Percentiles rank a stretch among this genome's conserved stretches.
Conservation (phyloP, 2,888 invertebrate species). For the Drosophila niveifrons region DNA sequence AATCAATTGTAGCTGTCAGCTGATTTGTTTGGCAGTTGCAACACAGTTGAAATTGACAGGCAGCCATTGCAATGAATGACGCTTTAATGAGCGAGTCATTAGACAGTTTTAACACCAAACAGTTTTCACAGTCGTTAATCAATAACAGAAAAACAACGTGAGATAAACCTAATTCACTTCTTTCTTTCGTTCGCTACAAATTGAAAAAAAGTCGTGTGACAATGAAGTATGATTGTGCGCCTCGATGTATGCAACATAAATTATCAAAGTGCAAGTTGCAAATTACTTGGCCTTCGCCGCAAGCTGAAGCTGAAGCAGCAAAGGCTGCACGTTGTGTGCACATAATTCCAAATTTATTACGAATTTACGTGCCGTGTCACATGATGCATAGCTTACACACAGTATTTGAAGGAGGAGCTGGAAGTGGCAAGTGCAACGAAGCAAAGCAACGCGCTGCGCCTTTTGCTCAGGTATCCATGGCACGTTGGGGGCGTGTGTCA, state of each 20-base stretch:
- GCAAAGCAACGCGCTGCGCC: constrained; percentile 1
- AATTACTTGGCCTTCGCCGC: constrained; percentile 73
- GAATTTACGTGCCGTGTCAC: constrained; percentile 70
- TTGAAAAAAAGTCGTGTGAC: constrained; percentile 56
- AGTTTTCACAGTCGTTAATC: neutral
- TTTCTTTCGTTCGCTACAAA: constrained; percentile 28
- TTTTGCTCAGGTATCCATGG: constrained; percentile 63
- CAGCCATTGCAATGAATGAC: constrained; percentile 34
- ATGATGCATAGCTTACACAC: constrained; percentile 57
- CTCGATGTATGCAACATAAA: constrained; percentile 68
- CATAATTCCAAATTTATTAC: constrained; percentile 78
- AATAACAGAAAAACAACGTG: neutral
- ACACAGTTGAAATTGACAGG: constrained; percentile 31
- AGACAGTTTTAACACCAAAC: constrained; percentile 28
- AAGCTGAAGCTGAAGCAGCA: constrained; percentile 3
- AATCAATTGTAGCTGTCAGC: constrained; percentile 51
- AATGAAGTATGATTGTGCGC: constrained; percentile 51
- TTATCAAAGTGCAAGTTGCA: constrained; percentile 78
- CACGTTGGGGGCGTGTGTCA: constrained; percentile 65
- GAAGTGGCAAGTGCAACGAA: constrained; percentile 24
- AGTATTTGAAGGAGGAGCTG: constrained; percentile 12
- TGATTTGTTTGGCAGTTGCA: constrained; percentile 26
- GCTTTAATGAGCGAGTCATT: constrained; percentile 64
- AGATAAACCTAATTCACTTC: too few relatives aligned
- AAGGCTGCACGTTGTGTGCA: constrained; percentile 68